These are phyloP conservation scores for Helarctos malayanus DNA, from an alignment of 2,797 vertebrate species.

Conservation along the genomic window DNA sequence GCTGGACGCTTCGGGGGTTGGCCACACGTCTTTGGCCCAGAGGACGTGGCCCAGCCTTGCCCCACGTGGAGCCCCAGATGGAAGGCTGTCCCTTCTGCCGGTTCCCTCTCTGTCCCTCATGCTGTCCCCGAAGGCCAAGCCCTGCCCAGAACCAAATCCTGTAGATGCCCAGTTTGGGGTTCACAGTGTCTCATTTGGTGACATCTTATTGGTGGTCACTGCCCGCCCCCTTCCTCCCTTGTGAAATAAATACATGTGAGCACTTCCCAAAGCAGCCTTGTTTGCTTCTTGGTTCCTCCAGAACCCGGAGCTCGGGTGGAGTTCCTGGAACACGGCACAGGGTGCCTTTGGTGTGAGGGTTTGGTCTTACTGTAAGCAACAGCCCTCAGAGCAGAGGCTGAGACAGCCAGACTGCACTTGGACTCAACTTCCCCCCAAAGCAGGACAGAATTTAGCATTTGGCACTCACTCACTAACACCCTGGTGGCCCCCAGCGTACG, in stretches of 20 bases:
- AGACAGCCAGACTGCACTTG: background rate
- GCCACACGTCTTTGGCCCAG: constrained; percentile 48
- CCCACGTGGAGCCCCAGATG: constrained; percentile 66
- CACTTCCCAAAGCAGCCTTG: constrained; percentile 62
- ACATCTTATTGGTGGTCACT: constrained; percentile 79
- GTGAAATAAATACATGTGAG: constrained; percentile 88
- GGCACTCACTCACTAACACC: background rate
- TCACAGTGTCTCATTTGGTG: constrained; percentile 82
- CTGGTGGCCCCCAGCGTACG: background rate
- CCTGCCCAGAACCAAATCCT: constrained; percentile 78
- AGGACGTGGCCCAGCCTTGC: constrained; percentile 52
- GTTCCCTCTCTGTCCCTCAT: constrained; percentile 49
- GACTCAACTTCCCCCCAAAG: accelerated
- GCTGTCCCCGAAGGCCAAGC: constrained; percentile 62
- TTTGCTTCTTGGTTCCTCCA: background rate
- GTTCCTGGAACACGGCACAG: accelerated
- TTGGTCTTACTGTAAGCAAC: background rate
- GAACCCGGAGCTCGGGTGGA: background rate
- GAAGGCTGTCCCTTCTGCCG: constrained; percentile 58
- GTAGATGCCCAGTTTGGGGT: constrained; percentile 78
- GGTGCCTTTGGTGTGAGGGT: background rate
- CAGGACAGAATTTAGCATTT: background rate
- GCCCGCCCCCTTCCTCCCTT: background rate
- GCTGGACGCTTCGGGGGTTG: background rate
- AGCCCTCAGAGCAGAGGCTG: background rate